These are phyloP conservation scores for Melanotaenia duboulayi DNA, from an alignment of 2,113 vertebrate genomes.

Conservation along the genomic window DNA sequence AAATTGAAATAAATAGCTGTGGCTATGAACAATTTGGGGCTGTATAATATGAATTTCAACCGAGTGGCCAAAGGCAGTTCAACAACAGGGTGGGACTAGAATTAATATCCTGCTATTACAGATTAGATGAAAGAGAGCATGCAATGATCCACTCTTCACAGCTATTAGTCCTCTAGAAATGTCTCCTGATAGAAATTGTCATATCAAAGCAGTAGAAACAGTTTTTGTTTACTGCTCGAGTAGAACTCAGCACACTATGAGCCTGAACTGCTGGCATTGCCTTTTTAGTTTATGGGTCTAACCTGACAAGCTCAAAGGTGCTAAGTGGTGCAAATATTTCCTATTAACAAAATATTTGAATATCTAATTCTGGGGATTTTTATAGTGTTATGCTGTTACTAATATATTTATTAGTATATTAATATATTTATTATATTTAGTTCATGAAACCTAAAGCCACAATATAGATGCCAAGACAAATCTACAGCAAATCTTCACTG, in stretches of 20 bases:
- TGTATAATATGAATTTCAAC: background rate
- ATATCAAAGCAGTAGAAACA: slow-evolving; percentile 14
- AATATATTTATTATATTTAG: too few relatives aligned
- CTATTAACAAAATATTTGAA: background rate
- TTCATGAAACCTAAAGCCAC: background rate
- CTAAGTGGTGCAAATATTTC: background rate
- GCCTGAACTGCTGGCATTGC: background rate
- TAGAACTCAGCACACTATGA: background rate
- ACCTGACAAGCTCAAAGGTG: background rate
- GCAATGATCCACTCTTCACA: background rate
- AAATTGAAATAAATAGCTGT: background rate
- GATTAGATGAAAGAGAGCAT: background rate
- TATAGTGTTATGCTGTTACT: slow-evolving; percentile 1
- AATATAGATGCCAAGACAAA: background rate
- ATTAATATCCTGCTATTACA: slow-evolving; percentile 4
- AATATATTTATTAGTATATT: too few relatives aligned
- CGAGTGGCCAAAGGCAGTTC: background rate
- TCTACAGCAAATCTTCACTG: slow-evolving; percentile 10
- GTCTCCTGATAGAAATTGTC: background rate
- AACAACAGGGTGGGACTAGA: background rate
- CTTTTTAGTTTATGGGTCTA: background rate
- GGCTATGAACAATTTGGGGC: background rate
- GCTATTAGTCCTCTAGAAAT: background rate
- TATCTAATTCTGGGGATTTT: background rate
- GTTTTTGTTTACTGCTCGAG: background rate